Evolutionary conservation across 2,113 vertebrate genomes (phyloP), one percentile per base, ranked within the genome.

Genomic region (Limnothrissa miodon): DNA sequence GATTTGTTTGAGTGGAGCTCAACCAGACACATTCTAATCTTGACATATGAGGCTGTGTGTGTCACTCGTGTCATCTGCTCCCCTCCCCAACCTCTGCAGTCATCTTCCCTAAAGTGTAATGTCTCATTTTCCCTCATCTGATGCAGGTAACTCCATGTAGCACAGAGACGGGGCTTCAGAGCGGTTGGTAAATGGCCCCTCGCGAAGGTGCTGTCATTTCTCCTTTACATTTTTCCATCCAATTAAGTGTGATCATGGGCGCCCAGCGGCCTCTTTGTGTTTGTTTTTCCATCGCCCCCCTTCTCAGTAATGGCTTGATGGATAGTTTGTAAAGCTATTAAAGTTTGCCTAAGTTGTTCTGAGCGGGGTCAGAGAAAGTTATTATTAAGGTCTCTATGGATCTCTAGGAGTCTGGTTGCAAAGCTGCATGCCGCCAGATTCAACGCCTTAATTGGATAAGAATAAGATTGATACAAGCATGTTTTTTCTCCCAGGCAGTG

Each of bases 281-380:
- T 62, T 62, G 39, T 44, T 83, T 83, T 59, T 78, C 48, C 23
- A 83, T 46, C 82, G 39, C 42, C 42, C 42, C 19, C 39, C 48
- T 45, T 5, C 21, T 23, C 15, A 33, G n/a, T 36, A 23, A 11
- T 9, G 25, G 80, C 80, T 62, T 21, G 33, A 81, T 15, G 39
- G 17, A 5, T 62, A 62, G 56, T 56, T 62, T 62, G 56, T 62
- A 62, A 62, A 62, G 59, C 59, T 10, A 62, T 62, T 62, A 62
- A 25, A 62, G n/a, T 62, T 62, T 62, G 59, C 59, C 59, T 13
- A n/a, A 82, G 36, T 56, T 51, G 21, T 81, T 46, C 33, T 9
- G 17, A 15, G 39, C 62, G 78, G 66, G 80, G 83, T 84, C 82
- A 82, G 70, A 9, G 51, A 17, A 42, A 48, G 53, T 81, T 81